phyloP scores from a whole-genome alignment of 1,140 invertebrate genomes.

The Cherax quadricarinatus region DNA sequence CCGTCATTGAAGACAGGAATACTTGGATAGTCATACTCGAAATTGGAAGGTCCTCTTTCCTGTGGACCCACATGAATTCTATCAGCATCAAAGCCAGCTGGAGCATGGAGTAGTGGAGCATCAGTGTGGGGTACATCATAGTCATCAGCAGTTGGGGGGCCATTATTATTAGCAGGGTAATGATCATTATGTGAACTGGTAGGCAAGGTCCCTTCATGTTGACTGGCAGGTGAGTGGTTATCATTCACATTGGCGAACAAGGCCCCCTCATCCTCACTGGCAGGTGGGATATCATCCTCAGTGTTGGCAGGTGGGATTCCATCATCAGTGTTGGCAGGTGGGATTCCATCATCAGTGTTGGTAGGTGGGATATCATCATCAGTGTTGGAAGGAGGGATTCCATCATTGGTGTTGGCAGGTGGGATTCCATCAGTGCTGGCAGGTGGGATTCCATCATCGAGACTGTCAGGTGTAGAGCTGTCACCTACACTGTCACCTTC shows the following conservation, averaged over 20 bases:
- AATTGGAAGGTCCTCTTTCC: background rate
- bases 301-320: background rate
- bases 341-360: background rate
- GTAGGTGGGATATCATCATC: background rate
- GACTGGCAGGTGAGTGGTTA: background rate
- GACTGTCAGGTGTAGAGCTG: background rate
- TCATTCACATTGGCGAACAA: background rate
- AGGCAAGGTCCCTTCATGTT: background rate
- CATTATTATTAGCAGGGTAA: background rate
- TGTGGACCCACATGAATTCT: too few species aligned
- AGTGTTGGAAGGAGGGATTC: background rate
- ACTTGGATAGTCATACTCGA: constrained; percentile 16
- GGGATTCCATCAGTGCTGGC: background rate
- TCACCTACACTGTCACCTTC: constrained; percentile 10
- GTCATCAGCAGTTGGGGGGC: background rate
- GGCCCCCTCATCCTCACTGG: background rate
- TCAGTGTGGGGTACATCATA: background rate
- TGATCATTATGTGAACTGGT: background rate
- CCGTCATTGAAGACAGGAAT: constrained; percentile 16
- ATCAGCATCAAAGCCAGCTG: too few species aligned
- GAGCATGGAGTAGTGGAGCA: background rate
- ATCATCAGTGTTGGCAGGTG: background rate
- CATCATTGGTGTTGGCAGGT: background rate
- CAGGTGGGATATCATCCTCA: background rate
- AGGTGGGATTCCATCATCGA: too few species aligned